Evolutionary conservation across 2,797 vertebrate species (phyloP), one percentile per base, ranked within the genome.

Genomic region (Perodicticus potto): DNA sequence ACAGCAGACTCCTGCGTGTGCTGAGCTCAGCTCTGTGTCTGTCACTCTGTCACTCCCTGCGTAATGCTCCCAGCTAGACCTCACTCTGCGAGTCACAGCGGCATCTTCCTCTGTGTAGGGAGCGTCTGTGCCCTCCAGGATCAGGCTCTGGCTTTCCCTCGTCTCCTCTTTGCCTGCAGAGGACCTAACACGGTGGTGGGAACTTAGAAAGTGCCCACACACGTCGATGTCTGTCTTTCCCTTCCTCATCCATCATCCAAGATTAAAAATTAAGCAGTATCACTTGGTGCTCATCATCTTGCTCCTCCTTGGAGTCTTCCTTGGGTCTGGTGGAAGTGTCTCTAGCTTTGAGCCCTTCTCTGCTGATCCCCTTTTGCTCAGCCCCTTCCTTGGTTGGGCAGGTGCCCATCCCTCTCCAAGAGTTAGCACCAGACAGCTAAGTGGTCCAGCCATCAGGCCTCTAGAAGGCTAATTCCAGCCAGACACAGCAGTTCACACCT

Each of bases 1-100:
- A n/a, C 7, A 93, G 86, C 23, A 23, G 55, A 34, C 3, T 19
- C 4, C 4, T 11, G 80, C 4, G 34, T 80, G 19, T 11, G 23
- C 55, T 22, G 22, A 34, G 40, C 0, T 45, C 72, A 76, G 70
- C 10, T 10, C 43, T 40, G 8, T 0, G 0, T 13, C 14, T 59
- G 43, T 0, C 2, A 61, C 49, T 57, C 23, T 82, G 40, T 40
- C 45, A 45, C 45, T 45, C 45, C 45, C 37, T 74, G 94, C 20
- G 27, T 7, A 1, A 19, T 25, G 76, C n/a, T 55, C 27, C 27
- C 20, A 37, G 63, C 34, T 77, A 20, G 72, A 32, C 19, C n/a
- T 78, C 27, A 10, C 20, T 17, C 70, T 43, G 1, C 40, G 32
- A 63, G 34, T 49, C 88, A 37, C 8, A 77, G 13, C 6, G 22